A percentile compares a stretch with the other conserved stretches of the same genome.
phyloP scores from a whole-genome alignment of 2,797 vertebrate genomes.

The Ispidina picta region DNA sequence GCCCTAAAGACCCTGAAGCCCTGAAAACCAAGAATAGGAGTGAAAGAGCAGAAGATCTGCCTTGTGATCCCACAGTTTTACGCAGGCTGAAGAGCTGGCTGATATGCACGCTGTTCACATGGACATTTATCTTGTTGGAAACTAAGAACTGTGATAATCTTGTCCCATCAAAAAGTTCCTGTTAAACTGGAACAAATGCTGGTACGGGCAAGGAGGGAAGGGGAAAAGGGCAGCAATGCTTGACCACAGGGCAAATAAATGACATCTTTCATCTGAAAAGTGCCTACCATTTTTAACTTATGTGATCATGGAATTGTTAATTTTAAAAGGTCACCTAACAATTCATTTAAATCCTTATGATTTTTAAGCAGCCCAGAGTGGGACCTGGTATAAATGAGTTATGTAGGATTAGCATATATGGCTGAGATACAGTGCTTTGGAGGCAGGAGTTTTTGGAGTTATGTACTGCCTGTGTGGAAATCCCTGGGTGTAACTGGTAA shows the following conservation, averaged over 20 bases:
- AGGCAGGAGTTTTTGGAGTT: neutral
- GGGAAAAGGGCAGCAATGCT: neutral
- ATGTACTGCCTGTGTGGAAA: accelerated
- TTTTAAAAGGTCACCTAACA: slow-evolving; percentile 10
- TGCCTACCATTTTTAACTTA: neutral
- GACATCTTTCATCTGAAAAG: neutral
- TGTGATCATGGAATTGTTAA: neutral
- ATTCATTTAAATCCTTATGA: neutral
- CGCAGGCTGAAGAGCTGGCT: neutral
- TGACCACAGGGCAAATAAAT: neutral
- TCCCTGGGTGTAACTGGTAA: neutral
- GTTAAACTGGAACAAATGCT: neutral
- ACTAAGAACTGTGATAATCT: neutral
- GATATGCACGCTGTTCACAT: neutral
- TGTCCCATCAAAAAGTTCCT: neutral
- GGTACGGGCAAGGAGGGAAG: neutral
- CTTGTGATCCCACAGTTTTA: neutral
- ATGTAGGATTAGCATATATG: neutral
- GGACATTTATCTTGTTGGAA: neutral
- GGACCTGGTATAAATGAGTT: neutral
- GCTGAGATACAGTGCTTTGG: neutral
- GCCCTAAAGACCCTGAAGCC: neutral
- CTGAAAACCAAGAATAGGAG: neutral
- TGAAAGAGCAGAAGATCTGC: neutral
- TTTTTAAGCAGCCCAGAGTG: neutral